Percentiles rank a stretch among this genome's conserved stretches.
phyloP scores from a whole-genome alignment of 2,113 vertebrate species.

The Paraplagusia blochii region DNA sequence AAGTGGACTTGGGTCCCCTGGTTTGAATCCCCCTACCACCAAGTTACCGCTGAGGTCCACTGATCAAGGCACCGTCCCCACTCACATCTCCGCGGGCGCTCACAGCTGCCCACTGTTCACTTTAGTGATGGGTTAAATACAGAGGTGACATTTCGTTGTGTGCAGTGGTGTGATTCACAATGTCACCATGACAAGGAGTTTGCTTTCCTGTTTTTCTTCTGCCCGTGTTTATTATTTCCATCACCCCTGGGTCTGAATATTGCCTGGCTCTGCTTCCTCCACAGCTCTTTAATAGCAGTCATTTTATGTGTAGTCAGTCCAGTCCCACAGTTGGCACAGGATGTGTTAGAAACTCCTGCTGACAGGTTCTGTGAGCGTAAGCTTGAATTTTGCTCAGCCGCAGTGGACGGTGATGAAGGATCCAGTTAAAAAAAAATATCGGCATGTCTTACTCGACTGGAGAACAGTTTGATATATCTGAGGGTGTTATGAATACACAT shows the following conservation, averaged over 20 bases:
- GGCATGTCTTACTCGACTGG: background rate
- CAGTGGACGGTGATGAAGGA: conserved; percentile 16
- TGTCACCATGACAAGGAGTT: no score
- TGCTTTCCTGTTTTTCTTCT: conserved; percentile 62
- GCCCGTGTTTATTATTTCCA: conserved; percentile 67
- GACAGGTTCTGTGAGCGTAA: conserved; percentile 86
- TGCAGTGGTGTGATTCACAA: no score
- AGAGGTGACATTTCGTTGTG: no score
- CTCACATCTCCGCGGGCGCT: no score
- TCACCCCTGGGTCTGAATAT: conserved; percentile 82
- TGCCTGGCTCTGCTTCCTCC: conserved; percentile 84
- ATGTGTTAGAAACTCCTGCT: conserved; percentile 40
- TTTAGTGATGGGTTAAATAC: no score
- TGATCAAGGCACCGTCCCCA: no score
- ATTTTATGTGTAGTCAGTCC: conserved; percentile 72
- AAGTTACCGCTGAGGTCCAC: no score
- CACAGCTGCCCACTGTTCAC: no score
- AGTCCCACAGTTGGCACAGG: conserved; percentile 29
- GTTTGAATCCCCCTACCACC: no score
- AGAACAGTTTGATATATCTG: background rate
- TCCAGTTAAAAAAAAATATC: background rate
- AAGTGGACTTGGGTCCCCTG: no score
- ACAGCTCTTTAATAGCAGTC: conserved; percentile 81
- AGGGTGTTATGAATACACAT: no score
- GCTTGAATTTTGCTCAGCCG: conserved; percentile 76